A percentile compares a stretch with the other conserved stretches of the same genome.
Conservation (phyloP, 2,888 invertebrate species). For the Seira ritae region DNA sequence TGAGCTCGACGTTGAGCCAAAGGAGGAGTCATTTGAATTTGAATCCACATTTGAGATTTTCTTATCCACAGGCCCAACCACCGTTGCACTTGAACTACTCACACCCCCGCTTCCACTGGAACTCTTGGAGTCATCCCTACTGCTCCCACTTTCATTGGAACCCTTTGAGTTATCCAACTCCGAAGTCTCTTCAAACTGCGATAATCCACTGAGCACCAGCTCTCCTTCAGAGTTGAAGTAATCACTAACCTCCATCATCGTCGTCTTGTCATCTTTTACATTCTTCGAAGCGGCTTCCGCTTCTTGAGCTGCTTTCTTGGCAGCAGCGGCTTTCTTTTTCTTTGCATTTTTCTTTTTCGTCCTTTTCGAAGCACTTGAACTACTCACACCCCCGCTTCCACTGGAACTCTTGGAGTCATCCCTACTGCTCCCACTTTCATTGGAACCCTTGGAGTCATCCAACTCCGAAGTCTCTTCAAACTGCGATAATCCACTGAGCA, state of each 20-base stretch:
- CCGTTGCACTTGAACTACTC: no score
- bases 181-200: conserved; percentile 43
- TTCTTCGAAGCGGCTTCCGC: no score
- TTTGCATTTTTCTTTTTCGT: no score
- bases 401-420: neutral
- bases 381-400: neutral
- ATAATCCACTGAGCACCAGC: conserved; percentile 58
- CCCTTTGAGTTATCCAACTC: conserved; percentile 2
- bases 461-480: conserved; percentile 38
- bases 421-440: neutral
- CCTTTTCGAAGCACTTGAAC: no score
- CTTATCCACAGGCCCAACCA: neutral
- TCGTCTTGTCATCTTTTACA: no score
- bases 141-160: neutral
- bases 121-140: neutral
- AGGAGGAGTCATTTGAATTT: no score
- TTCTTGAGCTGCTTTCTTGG: no score
- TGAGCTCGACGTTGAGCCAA: neutral
- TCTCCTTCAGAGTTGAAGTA: conserved; percentile 68
- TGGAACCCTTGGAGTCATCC: neutral
- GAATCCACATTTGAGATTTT: neutral
- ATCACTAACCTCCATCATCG: conserved; percentile 56
- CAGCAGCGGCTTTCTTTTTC: no score
- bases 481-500: conserved; percentile 58
- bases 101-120: neutral